Evolutionary conservation across 2,113 vertebrate genomes (phyloP).

Genomic region (Tor tambroides): DNA sequence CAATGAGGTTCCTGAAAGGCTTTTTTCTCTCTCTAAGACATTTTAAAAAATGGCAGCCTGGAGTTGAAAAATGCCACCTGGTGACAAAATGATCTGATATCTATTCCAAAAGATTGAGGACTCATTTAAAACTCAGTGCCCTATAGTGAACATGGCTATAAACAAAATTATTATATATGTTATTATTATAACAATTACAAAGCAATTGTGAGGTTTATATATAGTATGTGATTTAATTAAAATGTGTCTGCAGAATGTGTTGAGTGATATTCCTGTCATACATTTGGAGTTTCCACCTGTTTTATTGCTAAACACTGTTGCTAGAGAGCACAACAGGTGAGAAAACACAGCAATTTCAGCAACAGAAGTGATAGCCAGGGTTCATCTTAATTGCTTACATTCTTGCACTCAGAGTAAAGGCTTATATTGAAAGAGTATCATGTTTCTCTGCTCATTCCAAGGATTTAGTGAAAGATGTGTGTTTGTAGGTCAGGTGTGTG

Average conservation of each 20-base stretch:
- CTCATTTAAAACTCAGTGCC: not conserved
- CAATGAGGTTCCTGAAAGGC: not conserved
- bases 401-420: not conserved
- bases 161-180: not conserved
- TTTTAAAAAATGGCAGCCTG: not conserved
- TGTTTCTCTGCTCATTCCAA: not conserved
- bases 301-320: not conserved
- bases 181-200: not conserved
- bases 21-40: no score
- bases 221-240: not conserved
- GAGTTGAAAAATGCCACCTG: not conserved
- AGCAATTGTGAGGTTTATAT: not conserved
- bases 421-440: not conserved
- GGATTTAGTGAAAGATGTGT: not conserved
- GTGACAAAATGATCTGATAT: not conserved
- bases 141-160: not conserved
- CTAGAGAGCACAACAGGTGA: slow-evolving; percentile 43
- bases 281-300: slow-evolving; percentile 36
- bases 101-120: not conserved
- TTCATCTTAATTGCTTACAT: not conserved
- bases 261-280: not conserved
- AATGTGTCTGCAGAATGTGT: slow-evolving; percentile 21
- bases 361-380: not conserved
- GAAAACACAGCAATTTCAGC: not conserved
- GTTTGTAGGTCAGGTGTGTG: not conserved